Base-by-base conservation (phyloP, 2,113 vertebrate species). In the Microtus ochrogaster region DNA sequence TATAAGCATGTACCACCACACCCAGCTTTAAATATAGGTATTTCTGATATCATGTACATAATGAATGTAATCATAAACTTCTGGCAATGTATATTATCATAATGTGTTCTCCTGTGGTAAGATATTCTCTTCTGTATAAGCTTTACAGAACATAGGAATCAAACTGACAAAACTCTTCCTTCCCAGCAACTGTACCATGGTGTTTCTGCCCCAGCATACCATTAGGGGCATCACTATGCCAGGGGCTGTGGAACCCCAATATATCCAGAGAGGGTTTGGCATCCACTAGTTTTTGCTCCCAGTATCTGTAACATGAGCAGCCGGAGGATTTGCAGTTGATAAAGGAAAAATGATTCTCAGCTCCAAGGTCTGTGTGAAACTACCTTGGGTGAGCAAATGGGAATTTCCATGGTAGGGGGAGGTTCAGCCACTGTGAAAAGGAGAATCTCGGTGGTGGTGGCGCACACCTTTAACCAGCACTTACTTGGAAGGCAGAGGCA, bases 31-130 rank as follows among this genome's bases (percentile, higher is more conserved):
- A 55, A 87, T 76, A 47, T 3, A 91, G 77, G 66, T 65, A 74
- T 92, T 73, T 93, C 36, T 85, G 89, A 94, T 86, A 47, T 6
- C 73, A 17, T 33, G 58, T 41, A 5, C 19, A 70, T 70, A 66
- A 90, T 55, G 47, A 74, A 65, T 76, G 24, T 79, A 92, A 96
- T 94, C 76, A 87, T 74, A 95, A 84, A 58, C 39, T 41, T 90
- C 19, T 84, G 44, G 84, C 85, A 93, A 87, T 73, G 44, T 85
- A 33, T 70, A 52, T 72, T 90, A 96, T 11, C 21, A 89, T 19
- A 77, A 70, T 52, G 39, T 78, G 83, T 26, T 86, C 81, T 88
- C 61, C 83, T 83, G 10, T 74, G 76, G 85, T 78, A 77, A 73
- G 19, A 63, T 77, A 63, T 81, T 92, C 36, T 49, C 44, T 68